Base-by-base conservation (phyloP, 2,113 vertebrate genomes). In the Pipra filicauda region DNA sequence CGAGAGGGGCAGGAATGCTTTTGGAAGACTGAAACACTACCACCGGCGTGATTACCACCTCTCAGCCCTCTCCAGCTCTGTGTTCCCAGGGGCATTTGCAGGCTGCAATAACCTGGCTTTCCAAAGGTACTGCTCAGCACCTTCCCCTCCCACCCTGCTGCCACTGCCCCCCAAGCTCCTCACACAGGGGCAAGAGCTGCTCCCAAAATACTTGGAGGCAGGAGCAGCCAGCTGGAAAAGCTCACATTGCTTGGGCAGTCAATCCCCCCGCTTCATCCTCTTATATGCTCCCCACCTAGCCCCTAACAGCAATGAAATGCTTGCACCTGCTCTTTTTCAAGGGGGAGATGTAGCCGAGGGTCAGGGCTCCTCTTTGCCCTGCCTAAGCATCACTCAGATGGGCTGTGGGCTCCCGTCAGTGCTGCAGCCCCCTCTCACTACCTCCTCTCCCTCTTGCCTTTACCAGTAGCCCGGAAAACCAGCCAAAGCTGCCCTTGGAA, bases 181-280 rank as follows among this genome's bases (percentile, higher is more conserved):
- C 57, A 11, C 5, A 0, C 12, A 4, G 33, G 26, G 24, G 5
- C 52, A 62, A 28, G 41, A 52, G 51, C 24, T 4, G 7, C 57
- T 83, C 35, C 24, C 43, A 22, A 12, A 18, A 39, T 1, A 17
- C 11, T 22, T 9, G 9, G 7, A 35, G 44, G 61, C 44, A 85
- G 66, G 12, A 62, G 51, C n/a, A 21, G 37, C 4, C 39, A 11
- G 30, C 18, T 22, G 10, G 27, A 35, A 61, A 28, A 76, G 10
- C n/a, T 13, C 10, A 1, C 8, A 0, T 23, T 0, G 0, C 55
- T 15, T 1, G 11, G 52, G 59, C 55, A 24, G 19, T 48, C 4
- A 1, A 2, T 24, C 20, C 30, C 26, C 26, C 33, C 8, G 17
- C 37, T 20, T 66, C 30, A 15, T 7, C 7, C 35, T 23, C 31